Evolutionary conservation across 2,888 invertebrate species (phyloP), one percentile per base, ranked within the genome.

Genomic region (Chesias legatella): DNA sequence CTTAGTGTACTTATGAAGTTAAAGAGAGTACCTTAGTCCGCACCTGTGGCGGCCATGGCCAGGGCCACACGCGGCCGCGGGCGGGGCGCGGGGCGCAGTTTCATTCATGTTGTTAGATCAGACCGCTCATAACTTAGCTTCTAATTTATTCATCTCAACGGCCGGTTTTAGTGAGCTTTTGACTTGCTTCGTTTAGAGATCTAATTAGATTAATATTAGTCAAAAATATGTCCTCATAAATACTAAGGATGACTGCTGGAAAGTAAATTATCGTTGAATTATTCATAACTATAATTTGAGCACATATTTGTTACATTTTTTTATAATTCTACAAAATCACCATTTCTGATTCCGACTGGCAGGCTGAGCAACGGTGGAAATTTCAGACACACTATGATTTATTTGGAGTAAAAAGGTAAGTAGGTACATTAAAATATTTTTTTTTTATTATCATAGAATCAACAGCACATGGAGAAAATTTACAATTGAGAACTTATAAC

Each of bases 81-180:
- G 44, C 49, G 50, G 49, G 54, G 53, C 56, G 56, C 58, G 24
- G 55, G 57, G 67, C 42, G 72, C 52, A 67, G 79, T 78, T 82
- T 88, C 88, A 89, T 89, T 89, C 88, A 89, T 88, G 88, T 88
- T 81, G 83, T 85, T 86, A 85, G 86, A 84, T 73, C 74, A 73
- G 74, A 60, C 83, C 80, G 80, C 82, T 86, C 86, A 88, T 88
- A 88, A 88, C 76, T 88, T 88, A 83, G 79, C 86, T 79, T 73
- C 72, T 85, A 86, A 88, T 88, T 86, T 88, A 88, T 88, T 80
- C 81, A 67, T 78, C 65, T 73, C 67, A 71, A 56, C 69, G 75
- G 76, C 79, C 78, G 75, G 76, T 79, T 79, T 72, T 62, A 67
- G 66, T 63, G 63, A 73, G 68, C 64, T 66, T 67, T 69, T 67